Evolutionary conservation across 2,797 vertebrate genomes (phyloP).

Genomic region (Fundulus diaphanus): DNA sequence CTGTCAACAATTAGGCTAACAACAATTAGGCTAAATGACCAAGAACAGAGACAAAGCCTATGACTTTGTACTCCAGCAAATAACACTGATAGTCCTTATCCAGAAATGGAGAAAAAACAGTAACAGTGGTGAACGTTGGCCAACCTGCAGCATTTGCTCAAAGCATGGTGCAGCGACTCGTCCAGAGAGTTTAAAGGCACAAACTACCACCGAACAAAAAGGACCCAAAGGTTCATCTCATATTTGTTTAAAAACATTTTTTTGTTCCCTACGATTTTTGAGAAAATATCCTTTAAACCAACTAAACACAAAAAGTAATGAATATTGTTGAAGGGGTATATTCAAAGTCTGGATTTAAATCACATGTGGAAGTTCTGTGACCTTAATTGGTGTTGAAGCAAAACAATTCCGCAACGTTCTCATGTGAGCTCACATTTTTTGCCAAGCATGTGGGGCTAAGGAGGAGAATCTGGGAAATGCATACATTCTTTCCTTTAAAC

Average conservation of each 20-base stretch:
- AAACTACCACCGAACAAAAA: no score
- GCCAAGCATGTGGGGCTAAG: neutral
- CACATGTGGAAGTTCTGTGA: neutral
- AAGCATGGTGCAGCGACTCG: neutral
- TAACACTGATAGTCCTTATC: neutral
- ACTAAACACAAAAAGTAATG: neutral
- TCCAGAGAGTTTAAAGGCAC: neutral
- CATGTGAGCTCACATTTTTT: neutral
- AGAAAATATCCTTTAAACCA: neutral
- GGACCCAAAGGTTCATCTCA: no score
- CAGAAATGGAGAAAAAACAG: neutral
- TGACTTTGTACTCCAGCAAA: neutral
- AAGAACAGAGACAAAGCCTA: neutral
- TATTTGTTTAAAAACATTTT: no score
- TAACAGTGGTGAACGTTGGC: neutral
- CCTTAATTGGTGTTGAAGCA: no score
- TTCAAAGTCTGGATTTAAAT: neutral
- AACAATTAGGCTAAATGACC: neutral
- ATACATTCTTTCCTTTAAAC: constrained; percentile 2
- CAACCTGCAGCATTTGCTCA: neutral
- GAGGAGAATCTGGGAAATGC: neutral
- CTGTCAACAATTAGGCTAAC: no score
- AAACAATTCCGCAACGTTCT: no score
- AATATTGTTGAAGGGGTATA: neutral
- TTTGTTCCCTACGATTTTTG: neutral